Percentiles rank a stretch among this genome's conserved stretches.
Conservation (phyloP, 37 sponge, comb jelly and placozoan species). For the Amphimedon queenslandica region DNA sequence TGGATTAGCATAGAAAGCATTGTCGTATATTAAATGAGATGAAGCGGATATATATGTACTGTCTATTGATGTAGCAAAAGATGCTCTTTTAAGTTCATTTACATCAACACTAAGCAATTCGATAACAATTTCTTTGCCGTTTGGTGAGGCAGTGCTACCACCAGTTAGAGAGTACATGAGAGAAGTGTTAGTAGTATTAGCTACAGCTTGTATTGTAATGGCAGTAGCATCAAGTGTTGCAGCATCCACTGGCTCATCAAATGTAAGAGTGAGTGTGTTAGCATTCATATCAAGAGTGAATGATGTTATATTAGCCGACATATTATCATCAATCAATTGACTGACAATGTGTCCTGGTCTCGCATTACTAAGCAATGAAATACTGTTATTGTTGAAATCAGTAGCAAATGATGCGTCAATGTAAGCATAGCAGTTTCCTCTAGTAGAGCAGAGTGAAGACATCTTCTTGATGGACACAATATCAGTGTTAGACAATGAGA, state of each 20-base stretch:
- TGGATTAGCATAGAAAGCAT: conserved; percentile 61
- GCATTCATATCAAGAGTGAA: conserved; percentile 68
- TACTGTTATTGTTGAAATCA: conserved; percentile 46
- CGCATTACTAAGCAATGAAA: conserved; percentile 38
- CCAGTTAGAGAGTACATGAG: conserved; percentile 45
- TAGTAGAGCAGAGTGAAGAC: conserved; percentile 44
- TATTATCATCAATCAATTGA: conserved; percentile 46
- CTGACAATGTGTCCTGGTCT: conserved; percentile 71
- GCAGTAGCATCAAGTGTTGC: conserved; percentile 57
- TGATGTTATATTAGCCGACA: conserved; percentile 38
- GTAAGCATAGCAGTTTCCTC: conserved; percentile 74
- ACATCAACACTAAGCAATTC: conserved; percentile 44
- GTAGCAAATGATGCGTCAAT: conserved; percentile 34
- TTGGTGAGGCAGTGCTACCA: conserved; percentile 28
- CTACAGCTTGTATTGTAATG: conserved; percentile 64
- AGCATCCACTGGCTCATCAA: conserved; percentile 79
- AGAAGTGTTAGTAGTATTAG: conserved; percentile 29
- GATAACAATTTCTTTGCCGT: conserved; percentile 47
- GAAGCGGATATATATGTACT: conserved; percentile 61
- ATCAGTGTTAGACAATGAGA: conserved; percentile 58
- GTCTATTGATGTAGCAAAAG: conserved; percentile 53
- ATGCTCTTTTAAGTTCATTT: conserved; percentile 41
- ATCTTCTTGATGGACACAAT: conserved; percentile 49
- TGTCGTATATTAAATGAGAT: conserved; percentile 50
- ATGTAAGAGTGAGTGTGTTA: conserved; percentile 51